A percentile compares a stretch with the other conserved stretches of the same genome.
Conservation (phyloP, 2,797 vertebrate species). For the Enteromius anoplus region DNA sequence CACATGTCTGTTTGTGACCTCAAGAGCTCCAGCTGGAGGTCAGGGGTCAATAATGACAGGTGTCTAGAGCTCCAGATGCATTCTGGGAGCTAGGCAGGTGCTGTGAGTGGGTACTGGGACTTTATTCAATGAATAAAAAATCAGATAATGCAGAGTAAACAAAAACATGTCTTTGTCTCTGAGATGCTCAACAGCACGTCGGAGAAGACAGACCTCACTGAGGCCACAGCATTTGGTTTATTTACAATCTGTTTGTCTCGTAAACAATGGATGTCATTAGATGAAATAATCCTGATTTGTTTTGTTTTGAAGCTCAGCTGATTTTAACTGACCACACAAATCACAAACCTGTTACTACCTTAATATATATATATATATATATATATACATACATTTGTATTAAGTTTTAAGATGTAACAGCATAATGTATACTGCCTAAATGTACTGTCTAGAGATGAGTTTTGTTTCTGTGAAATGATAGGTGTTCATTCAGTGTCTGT, state of each 20-base stretch:
- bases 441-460: neutral
- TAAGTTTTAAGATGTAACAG: no score
- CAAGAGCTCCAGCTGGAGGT: slow-evolving; percentile 68
- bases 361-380: neutral
- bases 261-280: slow-evolving; percentile 23
- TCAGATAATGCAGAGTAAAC: slow-evolving; percentile 39
- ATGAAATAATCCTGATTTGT: neutral
- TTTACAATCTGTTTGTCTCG: slow-evolving; percentile 26
- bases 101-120: slow-evolving; percentile 35
- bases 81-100: slow-evolving; percentile 63
- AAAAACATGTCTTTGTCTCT: slow-evolving; percentile 18
- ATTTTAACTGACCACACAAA: neutral
- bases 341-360: neutral
- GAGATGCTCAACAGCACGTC: neutral
- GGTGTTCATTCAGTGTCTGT: neutral
- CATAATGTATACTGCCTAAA: neutral
- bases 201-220: slow-evolving; percentile 21
- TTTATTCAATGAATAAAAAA: slow-evolving; percentile 33
- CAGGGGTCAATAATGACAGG: slow-evolving; percentile 72
- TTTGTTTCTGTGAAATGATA: neutral
- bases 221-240: slow-evolving; percentile 36
- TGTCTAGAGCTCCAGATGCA: slow-evolving; percentile 66
- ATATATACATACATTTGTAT: no score
- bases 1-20: neutral
- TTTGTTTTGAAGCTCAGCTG: neutral